phyloP scores from a whole-genome alignment of 2,888 invertebrate genomes.

The Lithosia quadra region DNA sequence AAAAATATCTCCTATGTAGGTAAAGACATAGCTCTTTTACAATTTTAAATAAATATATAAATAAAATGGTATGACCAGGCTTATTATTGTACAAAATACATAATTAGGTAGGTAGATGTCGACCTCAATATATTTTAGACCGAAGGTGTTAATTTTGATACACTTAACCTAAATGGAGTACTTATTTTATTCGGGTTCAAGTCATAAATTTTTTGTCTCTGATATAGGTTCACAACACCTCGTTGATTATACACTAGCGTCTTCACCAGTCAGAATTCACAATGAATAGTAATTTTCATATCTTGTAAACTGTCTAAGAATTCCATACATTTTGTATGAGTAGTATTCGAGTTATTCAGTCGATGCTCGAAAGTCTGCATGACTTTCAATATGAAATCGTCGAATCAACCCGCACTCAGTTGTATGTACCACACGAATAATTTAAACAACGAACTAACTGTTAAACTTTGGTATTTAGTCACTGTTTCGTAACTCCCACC shows the following conservation, averaged over 20 bases:
- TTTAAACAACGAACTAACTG: conserved; percentile 26
- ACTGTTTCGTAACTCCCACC: conserved; percentile 30
- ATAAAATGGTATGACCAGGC: too few species aligned
- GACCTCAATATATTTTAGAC: neutral
- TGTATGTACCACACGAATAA: conserved; percentile 13
- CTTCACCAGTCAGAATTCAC: neutral
- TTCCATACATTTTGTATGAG: conserved; percentile 32
- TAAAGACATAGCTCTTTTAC: too few species aligned
- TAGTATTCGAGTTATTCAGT: conserved; percentile 16
- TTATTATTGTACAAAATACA: neutral
- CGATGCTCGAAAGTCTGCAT: conserved; percentile 19
- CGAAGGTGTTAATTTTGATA: neutral
- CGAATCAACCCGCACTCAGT: conserved; percentile 3
- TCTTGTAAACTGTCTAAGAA: conserved; percentile 38
- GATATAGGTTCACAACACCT: neutral
- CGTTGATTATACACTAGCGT: neutral
- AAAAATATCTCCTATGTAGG: too few species aligned
- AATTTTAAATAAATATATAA: too few species aligned
- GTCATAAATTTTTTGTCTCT: neutral
- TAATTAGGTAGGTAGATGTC: too few species aligned
- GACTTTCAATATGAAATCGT: conserved; percentile 17
- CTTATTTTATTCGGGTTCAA: neutral
- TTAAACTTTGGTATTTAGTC: conserved; percentile 26
- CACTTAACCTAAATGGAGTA: neutral
- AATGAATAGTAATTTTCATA: conserved; percentile 36